Percentiles rank a stretch among this genome's conserved stretches.
phyloP scores from a whole-genome alignment of 2,113 vertebrate species.

The Macheiramphus alcinus region DNA sequence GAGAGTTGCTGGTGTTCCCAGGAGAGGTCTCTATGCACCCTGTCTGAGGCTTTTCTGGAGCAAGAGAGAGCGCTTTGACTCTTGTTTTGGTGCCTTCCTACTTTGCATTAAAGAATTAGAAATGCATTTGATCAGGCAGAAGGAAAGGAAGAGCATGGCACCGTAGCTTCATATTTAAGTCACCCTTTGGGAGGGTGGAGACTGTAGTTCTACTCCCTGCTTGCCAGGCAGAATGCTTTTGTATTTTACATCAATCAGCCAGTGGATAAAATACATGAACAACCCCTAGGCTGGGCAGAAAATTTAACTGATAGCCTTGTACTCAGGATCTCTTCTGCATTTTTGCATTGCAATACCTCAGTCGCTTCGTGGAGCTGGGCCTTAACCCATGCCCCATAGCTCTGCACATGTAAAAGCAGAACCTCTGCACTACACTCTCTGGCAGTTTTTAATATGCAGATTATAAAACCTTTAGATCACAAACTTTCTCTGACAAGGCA shows the following conservation, averaged over 20 bases:
- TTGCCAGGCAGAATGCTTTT: background rate
- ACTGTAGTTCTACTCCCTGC: background rate
- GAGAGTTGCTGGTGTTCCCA: background rate
- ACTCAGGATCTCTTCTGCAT: background rate
- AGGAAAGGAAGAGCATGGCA: background rate
- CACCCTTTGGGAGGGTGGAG: background rate
- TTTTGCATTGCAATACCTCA: background rate
- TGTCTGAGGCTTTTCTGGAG: background rate
- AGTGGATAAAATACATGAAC: background rate
- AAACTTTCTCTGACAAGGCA: background rate
- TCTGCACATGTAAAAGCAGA: background rate
- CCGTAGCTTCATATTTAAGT: background rate
- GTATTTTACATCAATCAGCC: background rate
- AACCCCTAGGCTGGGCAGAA: background rate
- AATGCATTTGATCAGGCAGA: background rate
- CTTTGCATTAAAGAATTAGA: conserved; percentile 16
- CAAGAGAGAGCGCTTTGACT: background rate
- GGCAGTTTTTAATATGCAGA: background rate
- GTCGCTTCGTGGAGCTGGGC: background rate
- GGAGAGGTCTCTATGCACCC: background rate
- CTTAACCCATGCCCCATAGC: background rate
- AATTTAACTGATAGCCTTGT: background rate
- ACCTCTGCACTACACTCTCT: background rate
- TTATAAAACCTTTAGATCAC: background rate
- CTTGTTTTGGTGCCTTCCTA: background rate